Evolutionary conservation across 2,113 vertebrate genomes (phyloP).

Genomic region (Odontesthes bonariensis): DNA sequence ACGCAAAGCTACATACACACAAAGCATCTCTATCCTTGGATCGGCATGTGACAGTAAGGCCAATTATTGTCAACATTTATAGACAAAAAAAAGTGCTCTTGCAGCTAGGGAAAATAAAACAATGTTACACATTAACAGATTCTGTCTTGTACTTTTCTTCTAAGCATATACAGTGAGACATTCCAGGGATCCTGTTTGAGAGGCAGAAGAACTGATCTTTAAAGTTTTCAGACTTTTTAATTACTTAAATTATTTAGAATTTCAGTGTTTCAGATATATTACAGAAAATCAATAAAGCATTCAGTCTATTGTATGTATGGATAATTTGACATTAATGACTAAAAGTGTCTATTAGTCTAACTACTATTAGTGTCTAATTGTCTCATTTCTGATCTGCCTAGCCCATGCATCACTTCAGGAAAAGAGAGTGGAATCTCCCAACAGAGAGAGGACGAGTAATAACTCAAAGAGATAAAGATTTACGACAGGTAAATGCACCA

Average conservation of each 20-base stretch:
- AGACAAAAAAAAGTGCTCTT: background rate
- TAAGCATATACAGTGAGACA: slow-evolving; percentile 9
- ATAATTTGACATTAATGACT: background rate
- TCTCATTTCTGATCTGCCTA: background rate
- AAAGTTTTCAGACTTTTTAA: slow-evolving; percentile 59
- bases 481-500: slow-evolving; percentile 46
- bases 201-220: slow-evolving; percentile 27
- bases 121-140: slow-evolving; percentile 11
- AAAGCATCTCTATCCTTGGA: background rate
- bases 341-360: background rate
- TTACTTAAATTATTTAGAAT: slow-evolving; percentile 73
- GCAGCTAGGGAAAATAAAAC: background rate
- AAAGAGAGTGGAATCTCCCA: background rate
- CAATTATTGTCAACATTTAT: background rate
- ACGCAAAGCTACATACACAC: background rate
- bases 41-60: background rate
- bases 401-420: slow-evolving; percentile 27
- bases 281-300: slow-evolving; percentile 19
- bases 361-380: background rate
- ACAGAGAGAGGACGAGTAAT: slow-evolving; percentile 31
- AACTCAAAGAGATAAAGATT: slow-evolving; percentile 62
- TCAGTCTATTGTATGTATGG: background rate
- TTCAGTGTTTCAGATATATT: slow-evolving; percentile 11
- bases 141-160: background rate
- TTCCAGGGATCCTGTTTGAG: slow-evolving; percentile 12